A percentile compares a stretch with the other conserved stretches of the same genome.
These are phyloP conservation scores for Engystomops pustulosus DNA, from an alignment of 2,113 vertebrate genomes.

Conservation along the genomic window DNA sequence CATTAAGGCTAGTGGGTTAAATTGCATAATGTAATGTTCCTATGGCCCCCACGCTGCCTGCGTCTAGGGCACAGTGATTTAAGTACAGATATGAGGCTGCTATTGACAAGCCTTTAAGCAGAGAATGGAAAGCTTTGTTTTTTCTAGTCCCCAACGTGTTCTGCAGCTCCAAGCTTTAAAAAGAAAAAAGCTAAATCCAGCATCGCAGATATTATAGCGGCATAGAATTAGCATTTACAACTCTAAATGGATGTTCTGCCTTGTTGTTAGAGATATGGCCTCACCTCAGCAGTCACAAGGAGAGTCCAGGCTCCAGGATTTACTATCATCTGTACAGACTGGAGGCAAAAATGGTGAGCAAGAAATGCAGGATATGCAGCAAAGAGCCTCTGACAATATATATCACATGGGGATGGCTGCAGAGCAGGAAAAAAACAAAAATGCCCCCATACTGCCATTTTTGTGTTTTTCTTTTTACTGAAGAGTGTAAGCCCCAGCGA, in stretches of 20 bases:
- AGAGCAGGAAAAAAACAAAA: too few species aligned
- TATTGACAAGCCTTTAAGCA: neutral
- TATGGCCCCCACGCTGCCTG: neutral
- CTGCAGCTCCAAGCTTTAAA: neutral
- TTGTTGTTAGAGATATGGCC: neutral
- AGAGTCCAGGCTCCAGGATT: neutral
- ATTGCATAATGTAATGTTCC: neutral
- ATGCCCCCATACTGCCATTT: too few species aligned
- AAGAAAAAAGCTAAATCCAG: too few species aligned
- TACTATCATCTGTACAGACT: neutral
- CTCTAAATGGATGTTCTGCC: slow-evolving; percentile 37
- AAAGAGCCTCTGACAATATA: neutral
- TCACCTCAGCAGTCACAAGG: slow-evolving; percentile 9
- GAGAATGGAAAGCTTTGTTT: slow-evolving; percentile 36
- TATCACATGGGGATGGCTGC: too few species aligned
- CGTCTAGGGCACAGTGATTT: slow-evolving; percentile 25
- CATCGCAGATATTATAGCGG: slow-evolving; percentile 1
- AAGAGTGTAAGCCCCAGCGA: too few species aligned
- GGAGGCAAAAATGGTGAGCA: neutral
- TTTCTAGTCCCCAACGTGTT: slow-evolving; percentile 23
- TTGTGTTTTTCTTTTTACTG: too few species aligned
- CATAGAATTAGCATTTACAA: slow-evolving; percentile 30
- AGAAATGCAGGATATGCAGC: neutral
- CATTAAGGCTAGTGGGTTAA: slow-evolving; percentile 7
- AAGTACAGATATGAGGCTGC: slow-evolving; percentile 18